These are phyloP conservation scores for Opisthograptis luteolata DNA, from an alignment of 2,888 invertebrate genomes.

Conservation along the genomic window DNA sequence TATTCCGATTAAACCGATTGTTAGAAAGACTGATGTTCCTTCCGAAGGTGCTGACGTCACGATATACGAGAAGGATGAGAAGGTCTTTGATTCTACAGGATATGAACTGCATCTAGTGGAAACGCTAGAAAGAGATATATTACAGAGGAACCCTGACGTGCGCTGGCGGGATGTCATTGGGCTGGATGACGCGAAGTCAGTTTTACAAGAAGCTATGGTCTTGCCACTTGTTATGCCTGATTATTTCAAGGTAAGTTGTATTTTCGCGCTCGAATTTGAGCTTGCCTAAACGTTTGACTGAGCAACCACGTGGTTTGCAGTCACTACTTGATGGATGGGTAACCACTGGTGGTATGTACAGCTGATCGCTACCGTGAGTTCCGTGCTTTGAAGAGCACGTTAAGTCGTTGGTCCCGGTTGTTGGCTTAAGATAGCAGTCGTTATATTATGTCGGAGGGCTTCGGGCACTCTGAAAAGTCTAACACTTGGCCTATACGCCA, in stretches of 20 bases:
- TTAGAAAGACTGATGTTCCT: slow-evolving; percentile 63
- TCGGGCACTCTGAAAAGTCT: too few relatives aligned
- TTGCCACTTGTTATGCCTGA: slow-evolving; percentile 94
- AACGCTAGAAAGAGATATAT: slow-evolving; percentile 92
- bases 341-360: too few relatives aligned
- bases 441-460: too few relatives aligned
- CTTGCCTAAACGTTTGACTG: too few relatives aligned
- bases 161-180: slow-evolving; percentile 92
- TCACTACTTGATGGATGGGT: too few relatives aligned
- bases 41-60: slow-evolving; percentile 66
- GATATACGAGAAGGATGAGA: slow-evolving; percentile 71
- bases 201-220: slow-evolving; percentile 94
- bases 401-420: too few relatives aligned
- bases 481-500: too few relatives aligned
- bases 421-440: too few relatives aligned
- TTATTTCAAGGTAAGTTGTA: slow-evolving; percentile 89
- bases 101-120: slow-evolving; percentile 91
- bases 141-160: slow-evolving; percentile 92
- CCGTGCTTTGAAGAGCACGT: too few relatives aligned
- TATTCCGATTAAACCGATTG: slow-evolving; percentile 65
- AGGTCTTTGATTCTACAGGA: slow-evolving; percentile 87
- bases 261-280: too few relatives aligned
- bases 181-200: slow-evolving; percentile 89
- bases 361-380: too few relatives aligned
- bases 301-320: too few relatives aligned